These are phyloP conservation scores for Cryptomyrus ogoouensis DNA, from an alignment of 2,113 vertebrate species.

Conservation along the genomic window DNA sequence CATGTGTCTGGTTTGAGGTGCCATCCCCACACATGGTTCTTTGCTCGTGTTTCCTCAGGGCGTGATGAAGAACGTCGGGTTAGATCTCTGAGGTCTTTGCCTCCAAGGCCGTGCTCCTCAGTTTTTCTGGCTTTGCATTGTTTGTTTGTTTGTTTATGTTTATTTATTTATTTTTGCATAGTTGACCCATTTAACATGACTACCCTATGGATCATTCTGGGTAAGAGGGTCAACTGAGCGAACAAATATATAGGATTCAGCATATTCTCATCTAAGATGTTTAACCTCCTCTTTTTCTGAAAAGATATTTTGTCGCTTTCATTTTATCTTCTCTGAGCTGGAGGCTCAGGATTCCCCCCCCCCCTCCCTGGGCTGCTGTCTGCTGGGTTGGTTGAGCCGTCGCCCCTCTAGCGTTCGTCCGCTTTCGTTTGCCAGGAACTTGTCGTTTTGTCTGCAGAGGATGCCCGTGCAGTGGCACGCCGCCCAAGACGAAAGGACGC, in stretches of 20 bases:
- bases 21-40: background rate
- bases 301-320: background rate
- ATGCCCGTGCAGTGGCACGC: background rate
- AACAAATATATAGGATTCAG: background rate
- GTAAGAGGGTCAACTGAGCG: background rate
- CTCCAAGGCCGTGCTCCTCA: background rate
- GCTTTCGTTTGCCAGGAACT: background rate
- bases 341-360: background rate
- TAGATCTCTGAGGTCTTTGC: background rate
- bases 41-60: background rate
- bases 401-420: background rate
- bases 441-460: background rate
- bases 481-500: background rate
- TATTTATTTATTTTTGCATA: background rate
- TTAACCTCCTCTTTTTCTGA: background rate
- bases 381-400: background rate
- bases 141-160: background rate
- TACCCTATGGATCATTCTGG: background rate
- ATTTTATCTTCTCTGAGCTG: background rate
- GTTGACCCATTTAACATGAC: background rate
- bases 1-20: slow-evolving; percentile 40
- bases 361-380: background rate
- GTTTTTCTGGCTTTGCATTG: background rate
- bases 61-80: background rate
- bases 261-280: background rate